phyloP scores from a whole-genome alignment of 2,888 invertebrate species.

The Meandrusa payeni region DNA sequence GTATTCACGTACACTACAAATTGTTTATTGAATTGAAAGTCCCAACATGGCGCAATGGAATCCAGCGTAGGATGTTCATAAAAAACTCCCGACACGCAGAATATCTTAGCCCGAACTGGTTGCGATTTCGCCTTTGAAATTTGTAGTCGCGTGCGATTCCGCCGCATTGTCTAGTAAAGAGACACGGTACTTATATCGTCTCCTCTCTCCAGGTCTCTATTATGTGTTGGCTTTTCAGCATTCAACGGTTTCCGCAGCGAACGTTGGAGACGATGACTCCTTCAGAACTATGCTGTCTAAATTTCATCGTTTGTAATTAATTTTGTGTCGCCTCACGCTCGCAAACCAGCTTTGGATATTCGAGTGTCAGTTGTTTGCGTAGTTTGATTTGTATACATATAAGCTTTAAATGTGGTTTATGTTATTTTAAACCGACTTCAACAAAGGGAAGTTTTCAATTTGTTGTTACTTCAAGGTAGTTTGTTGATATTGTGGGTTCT shows the following conservation, averaged over 20 bases:
- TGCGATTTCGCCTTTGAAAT: conserved; percentile 7
- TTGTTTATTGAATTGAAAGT: neutral
- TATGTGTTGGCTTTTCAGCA: conserved; percentile 3
- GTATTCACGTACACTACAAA: neutral
- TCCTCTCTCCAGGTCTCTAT: neutral
- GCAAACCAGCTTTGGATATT: neutral
- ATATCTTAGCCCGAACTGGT: neutral
- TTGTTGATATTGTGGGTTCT: no score
- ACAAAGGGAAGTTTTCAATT: no score
- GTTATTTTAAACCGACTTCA: no score
- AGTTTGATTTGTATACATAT: conserved; percentile 6
- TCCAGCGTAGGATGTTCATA: neutral
- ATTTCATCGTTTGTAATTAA: conserved; percentile 11
- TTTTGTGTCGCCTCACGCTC: conserved; percentile 1
- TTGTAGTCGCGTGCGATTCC: conserved; percentile 1
- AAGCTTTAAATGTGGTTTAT: no score
- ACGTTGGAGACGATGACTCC: neutral
- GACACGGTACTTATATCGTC: neutral
- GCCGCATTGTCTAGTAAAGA: neutral
- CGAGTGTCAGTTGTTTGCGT: neutral
- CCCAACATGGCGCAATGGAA: conserved; percentile 1
- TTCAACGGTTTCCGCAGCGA: conserved; percentile 1
- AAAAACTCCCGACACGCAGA: neutral
- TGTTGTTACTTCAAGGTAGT: no score
- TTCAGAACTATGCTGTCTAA: conserved; percentile 10